phyloP scores from a whole-genome alignment of 2,113 vertebrate genomes.

The Lepus europaeus region DNA sequence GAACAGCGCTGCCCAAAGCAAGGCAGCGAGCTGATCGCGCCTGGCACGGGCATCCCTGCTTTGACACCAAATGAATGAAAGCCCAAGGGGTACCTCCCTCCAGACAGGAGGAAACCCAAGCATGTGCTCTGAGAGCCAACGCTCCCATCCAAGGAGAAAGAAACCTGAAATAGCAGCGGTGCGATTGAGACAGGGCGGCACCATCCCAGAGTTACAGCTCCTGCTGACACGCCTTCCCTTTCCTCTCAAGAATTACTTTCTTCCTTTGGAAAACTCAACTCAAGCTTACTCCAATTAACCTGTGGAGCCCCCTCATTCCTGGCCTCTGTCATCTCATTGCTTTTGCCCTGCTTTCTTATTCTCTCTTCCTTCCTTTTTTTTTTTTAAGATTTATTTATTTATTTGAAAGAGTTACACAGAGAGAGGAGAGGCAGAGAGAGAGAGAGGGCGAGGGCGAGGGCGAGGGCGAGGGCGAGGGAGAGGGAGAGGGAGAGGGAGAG shows the following conservation, averaged over 20 bases:
- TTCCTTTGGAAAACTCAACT: background rate
- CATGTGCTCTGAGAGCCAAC: background rate
- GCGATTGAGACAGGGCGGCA: rapidly evolving
- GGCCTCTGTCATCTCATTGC: background rate
- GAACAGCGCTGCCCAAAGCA: rapidly evolving
- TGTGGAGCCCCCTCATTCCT: background rate
- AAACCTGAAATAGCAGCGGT: background rate
- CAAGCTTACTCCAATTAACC: background rate
- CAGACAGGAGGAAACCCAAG: background rate
- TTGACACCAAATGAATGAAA: background rate
- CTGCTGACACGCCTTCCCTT: background rate
- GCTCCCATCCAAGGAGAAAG: background rate
- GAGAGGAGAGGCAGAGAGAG: too few relatives aligned
- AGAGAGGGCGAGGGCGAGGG: too few relatives aligned
- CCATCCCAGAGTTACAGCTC: background rate
- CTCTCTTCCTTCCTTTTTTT: too few relatives aligned
- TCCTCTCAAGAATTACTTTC: background rate
- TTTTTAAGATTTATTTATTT: too few relatives aligned
- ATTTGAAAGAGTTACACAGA: too few relatives aligned
- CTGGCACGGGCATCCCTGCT: background rate
- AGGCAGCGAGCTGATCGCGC: background rate
- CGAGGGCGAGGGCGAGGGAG: too few relatives aligned
- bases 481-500: too few relatives aligned
- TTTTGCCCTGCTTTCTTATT: background rate
- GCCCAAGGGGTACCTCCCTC: background rate